A percentile compares a stretch with the other conserved stretches of the same genome.
Conservation (phyloP, 2,113 vertebrate species). For the Brachionichthys hirsutus region DNA sequence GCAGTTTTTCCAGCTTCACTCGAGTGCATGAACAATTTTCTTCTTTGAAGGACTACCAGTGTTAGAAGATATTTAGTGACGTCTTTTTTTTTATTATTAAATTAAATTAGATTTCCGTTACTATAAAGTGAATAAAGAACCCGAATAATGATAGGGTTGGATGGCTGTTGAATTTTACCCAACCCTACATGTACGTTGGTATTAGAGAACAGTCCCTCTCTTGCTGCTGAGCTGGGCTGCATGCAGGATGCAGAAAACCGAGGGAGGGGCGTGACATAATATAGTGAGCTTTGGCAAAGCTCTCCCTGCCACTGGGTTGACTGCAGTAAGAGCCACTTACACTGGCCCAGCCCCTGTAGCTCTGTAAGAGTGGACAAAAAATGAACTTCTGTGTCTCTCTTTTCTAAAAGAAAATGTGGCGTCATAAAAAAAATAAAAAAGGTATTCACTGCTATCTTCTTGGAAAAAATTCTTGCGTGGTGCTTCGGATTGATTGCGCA, state of each 20-base stretch:
- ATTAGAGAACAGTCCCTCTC: slow-evolving; percentile 3
- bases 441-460: slow-evolving; percentile 1
- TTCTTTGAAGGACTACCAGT: no score
- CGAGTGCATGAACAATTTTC: no score
- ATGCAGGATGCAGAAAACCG: slow-evolving; percentile 19
- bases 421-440: slow-evolving; percentile 6
- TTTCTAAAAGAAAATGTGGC: slow-evolving; percentile 6
- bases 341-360: slow-evolving; percentile 15
- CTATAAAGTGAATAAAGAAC: no score
- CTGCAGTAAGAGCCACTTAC: slow-evolving; percentile 48
- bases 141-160: no score
- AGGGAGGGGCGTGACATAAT: slow-evolving; percentile 28
- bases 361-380: slow-evolving; percentile 4
- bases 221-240: slow-evolving; percentile 9
- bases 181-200: not conserved
- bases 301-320: slow-evolving; percentile 41
- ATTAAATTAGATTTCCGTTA: no score
- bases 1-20: no score
- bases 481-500: not conserved
- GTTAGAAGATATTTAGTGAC: no score
- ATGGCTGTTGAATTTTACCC: not conserved
- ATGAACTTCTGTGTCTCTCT: not conserved
- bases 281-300: slow-evolving; percentile 39
- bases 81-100: no score
- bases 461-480: not conserved